Evolutionary conservation across 1,140 invertebrate genomes (phyloP).

Genomic region (Drosophila malerkotliana): DNA sequence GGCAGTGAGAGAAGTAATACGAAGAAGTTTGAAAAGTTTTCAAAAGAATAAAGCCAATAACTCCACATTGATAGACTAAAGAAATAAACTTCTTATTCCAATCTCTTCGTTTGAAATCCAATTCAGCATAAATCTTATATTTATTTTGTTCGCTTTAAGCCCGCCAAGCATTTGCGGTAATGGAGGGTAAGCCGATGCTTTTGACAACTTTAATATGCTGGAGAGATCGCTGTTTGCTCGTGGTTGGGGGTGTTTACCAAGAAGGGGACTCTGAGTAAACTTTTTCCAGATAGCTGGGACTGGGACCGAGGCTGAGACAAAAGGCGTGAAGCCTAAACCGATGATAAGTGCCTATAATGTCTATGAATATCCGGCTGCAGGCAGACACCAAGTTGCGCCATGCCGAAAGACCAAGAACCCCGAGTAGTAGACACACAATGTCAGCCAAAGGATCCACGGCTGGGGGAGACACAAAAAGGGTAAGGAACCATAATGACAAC

Average conservation of each 20-base stretch:
- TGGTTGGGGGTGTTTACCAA: neutral
- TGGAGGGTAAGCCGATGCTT: slow-evolving; percentile 23
- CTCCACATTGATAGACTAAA: no score
- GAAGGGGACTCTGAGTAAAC: slow-evolving; percentile 10
- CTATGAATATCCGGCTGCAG: slow-evolving; percentile 62
- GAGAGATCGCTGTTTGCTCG: slow-evolving; percentile 24
- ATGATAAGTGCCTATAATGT: slow-evolving; percentile 78
- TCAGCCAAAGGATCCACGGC: slow-evolving; percentile 33
- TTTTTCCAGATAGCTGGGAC: slow-evolving; percentile 8
- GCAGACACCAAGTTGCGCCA: slow-evolving; percentile 18
- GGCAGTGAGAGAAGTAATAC: neutral
- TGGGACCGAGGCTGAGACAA: slow-evolving; percentile 69
- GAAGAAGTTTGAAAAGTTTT: neutral
- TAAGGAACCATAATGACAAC: slow-evolving; percentile 68
- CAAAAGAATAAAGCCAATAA: no score
- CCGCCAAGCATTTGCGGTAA: slow-evolving; percentile 4
- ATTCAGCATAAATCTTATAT: neutral
- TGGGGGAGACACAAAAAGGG: slow-evolving; percentile 13
- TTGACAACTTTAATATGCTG: slow-evolving; percentile 22
- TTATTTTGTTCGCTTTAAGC: slow-evolving; percentile 6
- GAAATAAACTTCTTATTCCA: no score
- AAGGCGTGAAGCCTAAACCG: slow-evolving; percentile 72
- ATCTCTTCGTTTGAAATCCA: neutral
- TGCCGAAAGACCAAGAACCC: slow-evolving; percentile 8
- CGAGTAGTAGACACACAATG: slow-evolving; percentile 75